Conservation (phyloP, 2,797 vertebrate genomes). For the Gymnothorax javanicus region DNA sequence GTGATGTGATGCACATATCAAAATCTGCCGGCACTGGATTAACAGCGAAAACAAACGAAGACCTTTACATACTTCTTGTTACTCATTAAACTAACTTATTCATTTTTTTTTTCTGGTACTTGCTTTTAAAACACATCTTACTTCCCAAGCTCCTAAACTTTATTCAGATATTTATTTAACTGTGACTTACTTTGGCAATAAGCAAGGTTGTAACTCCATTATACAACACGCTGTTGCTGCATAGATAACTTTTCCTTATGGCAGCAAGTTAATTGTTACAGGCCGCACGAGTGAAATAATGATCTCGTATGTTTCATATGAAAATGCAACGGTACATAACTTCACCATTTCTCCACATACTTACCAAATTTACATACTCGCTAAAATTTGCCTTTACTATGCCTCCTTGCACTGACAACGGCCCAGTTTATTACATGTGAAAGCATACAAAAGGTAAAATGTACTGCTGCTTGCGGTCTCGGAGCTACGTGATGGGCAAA, state of each 20-base stretch:
- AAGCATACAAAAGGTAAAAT: neutral
- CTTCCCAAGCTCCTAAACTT: constrained; percentile 3
- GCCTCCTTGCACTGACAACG: neutral
- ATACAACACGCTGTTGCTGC: neutral
- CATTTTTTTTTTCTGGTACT: neutral
- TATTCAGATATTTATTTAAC: neutral
- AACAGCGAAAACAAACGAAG: neutral
- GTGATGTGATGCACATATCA: neutral
- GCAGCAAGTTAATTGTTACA: neutral
- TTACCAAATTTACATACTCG: neutral
- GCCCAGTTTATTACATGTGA: neutral
- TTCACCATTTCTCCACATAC: neutral
- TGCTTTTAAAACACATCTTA: neutral
- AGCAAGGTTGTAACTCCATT: neutral
- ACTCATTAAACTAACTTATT: constrained; percentile 16
- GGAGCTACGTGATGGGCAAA: neutral
- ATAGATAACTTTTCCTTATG: neutral
- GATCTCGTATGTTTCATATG: neutral
- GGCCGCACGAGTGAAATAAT: neutral
- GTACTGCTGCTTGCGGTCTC: constrained; percentile 1
- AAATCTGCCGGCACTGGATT: neutral
- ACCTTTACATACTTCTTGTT: neutral
- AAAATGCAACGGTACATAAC: neutral
- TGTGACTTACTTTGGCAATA: constrained; percentile 18
- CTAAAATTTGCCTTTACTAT: neutral